Evolutionary conservation across 1,140 invertebrate species (phyloP), one percentile per base, ranked within the genome.

Genomic region (Lucilia cuprina): DNA sequence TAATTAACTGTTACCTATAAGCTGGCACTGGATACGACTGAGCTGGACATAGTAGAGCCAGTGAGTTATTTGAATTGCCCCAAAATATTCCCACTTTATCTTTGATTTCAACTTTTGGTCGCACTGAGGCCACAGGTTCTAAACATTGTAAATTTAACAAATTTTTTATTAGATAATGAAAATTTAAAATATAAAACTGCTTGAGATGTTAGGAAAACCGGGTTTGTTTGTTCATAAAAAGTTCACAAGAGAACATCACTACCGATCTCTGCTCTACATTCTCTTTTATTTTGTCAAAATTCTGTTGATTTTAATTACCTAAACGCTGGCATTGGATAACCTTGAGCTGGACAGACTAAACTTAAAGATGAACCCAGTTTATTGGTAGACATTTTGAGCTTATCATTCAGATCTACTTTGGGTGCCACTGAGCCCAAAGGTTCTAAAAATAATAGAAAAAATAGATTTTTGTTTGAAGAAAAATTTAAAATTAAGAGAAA

Each of bases 71-170:
- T 19, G 94, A 94, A 89, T 94, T 94, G 94, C 25, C 8, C 19
- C 82, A 49, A 77, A 70, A 84, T 21, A 85, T 70, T 10, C 83
- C 74, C 25, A 82, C 34, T 74, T 84, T 84, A 14, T 83, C 80
- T 19, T 85, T 83, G 50, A 85, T 83, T 70, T 85, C 84, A 12
- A 94, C 92, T 91, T 93, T 94, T 75, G 94, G 94, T 84, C 93
- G 92, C 87, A 93, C 93, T 87, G 93, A 94, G 88, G 94, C 94
- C 86, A 96, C 93, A 21, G 95, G 95, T 89, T 96, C 94, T 96
- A 49, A 41, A 90, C 5, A 41, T 41, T 84, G 77, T 1, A 41
- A 13, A 50, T 41, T 41, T 3, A 41, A 41, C 41, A 25, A 65
- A 55, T 17, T 14, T n/a, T 50, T 30, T 17, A 30, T 7, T 30